Conservation (phyloP, 2,888 invertebrate genomes). For the Aquatica leii region DNA sequence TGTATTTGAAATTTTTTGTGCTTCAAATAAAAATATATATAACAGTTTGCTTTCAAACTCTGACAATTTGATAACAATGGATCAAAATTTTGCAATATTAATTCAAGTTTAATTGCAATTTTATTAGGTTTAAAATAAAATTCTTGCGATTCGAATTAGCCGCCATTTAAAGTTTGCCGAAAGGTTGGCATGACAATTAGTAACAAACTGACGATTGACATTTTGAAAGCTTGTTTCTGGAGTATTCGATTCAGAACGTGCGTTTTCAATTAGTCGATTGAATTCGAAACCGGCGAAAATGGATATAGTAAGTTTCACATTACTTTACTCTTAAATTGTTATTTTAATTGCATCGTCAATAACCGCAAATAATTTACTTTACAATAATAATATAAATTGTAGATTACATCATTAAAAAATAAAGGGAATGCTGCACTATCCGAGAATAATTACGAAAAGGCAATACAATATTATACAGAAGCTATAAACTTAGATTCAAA, state of each 20-base stretch:
- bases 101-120: too few species aligned
- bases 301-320: conserved; percentile 5
- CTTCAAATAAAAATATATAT: too few species aligned
- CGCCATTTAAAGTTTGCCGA: too few species aligned
- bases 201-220: background rate
- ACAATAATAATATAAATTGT: conserved; percentile 19
- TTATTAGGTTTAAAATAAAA: too few species aligned
- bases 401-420: conserved; percentile 86
- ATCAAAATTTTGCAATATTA: too few species aligned
- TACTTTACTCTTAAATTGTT: too few species aligned
- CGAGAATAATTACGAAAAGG: conserved; percentile 79
- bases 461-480: conserved; percentile 80
- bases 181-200: conserved; percentile 10
- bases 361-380: too few species aligned
- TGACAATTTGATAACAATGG: too few species aligned
- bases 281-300: background rate
- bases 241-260: conserved; percentile 11
- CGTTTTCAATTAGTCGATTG: background rate
- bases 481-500: conserved; percentile 80
- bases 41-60: too few species aligned
- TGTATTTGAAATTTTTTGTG: too few species aligned
- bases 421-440: conserved; percentile 87
- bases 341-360: too few species aligned
- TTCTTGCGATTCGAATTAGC: too few species aligned
- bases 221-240: conserved; percentile 12